phyloP scores from a whole-genome alignment of 2,113 vertebrate genomes.

The Silurus meridionalis region DNA sequence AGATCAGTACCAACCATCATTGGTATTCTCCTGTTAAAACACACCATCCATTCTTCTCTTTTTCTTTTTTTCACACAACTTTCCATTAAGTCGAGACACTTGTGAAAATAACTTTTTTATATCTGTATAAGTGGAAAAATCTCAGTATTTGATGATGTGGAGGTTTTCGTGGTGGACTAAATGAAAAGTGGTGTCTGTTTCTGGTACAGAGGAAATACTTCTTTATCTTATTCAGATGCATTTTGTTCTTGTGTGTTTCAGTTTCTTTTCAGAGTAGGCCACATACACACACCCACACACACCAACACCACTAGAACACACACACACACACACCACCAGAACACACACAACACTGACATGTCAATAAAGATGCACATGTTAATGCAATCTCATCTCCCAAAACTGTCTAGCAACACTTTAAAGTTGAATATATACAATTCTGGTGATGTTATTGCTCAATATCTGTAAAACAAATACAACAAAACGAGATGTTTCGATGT shows the following conservation, averaged over 20 bases:
- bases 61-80: too few relatives aligned
- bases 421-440: not conserved
- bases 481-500: not conserved
- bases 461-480: not conserved
- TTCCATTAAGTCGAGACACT: too few relatives aligned
- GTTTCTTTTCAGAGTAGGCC: not conserved
- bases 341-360: not conserved
- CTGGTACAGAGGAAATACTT: too few relatives aligned
- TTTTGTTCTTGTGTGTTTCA: not conserved
- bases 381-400: not conserved
- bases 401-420: not conserved
- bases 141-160: too few relatives aligned
- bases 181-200: too few relatives aligned
- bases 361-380: not conserved
- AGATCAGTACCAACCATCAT: not conserved
- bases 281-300: not conserved
- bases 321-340: not conserved
- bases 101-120: too few relatives aligned
- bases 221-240: too few relatives aligned
- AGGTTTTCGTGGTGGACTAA: too few relatives aligned
- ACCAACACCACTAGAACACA: not conserved
- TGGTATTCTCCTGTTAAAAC: not conserved
- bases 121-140: too few relatives aligned
- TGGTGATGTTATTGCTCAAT: not conserved
- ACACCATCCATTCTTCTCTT: too few relatives aligned